Base-by-base conservation (phyloP, 2,797 vertebrate genomes). In the Oreochromis grahami region DNA sequence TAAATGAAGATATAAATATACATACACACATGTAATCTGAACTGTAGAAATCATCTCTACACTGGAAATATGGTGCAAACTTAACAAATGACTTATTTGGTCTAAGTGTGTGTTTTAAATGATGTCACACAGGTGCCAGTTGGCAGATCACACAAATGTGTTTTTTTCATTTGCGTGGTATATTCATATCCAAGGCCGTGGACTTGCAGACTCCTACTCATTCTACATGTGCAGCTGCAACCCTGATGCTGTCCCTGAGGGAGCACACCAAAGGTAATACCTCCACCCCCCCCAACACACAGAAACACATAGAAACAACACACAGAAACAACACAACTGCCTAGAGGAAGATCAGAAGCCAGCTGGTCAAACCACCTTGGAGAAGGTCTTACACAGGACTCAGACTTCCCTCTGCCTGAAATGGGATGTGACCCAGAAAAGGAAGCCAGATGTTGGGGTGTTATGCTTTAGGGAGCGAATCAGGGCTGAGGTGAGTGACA, bases 361-460 rank as follows among this genome's bases (percentile, higher is more conserved):
- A 91, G 84, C 87, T 92, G 91, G 84, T 84, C 80, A 77, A 84
- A 78, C 52, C 84, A 82, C 91, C 89, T 89, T 88, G 81, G 76
- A 84, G 55, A 81, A 74, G 77, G 76, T 81, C 83, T 78, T 13
- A 85, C 78, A 6, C 55, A 48, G 81, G 84, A 87, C 80, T 83
- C 60, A 26, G 36, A 70, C 83, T 83, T 88, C 88, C 84, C 86
- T 86, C 77, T 72, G 83, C 77, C 80, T 78, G 38, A 81, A 50
- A 82, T 88, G 88, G 79, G 88, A 91, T 53, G 84, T 93, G 93
- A 94, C 90, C 93, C 88, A 86, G 87, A 95, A 89, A 86, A 86
- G 41, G 76, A 63, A 34, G 88, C 91, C 93, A 95, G 94, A 94
- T 95, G 94, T 94, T 87, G 86, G 87, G 87, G 86, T n/a, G 79